These are phyloP conservation scores for Urechis unicinctus DNA, from an alignment of 2,888 invertebrate genomes.

Conservation along the genomic window DNA sequence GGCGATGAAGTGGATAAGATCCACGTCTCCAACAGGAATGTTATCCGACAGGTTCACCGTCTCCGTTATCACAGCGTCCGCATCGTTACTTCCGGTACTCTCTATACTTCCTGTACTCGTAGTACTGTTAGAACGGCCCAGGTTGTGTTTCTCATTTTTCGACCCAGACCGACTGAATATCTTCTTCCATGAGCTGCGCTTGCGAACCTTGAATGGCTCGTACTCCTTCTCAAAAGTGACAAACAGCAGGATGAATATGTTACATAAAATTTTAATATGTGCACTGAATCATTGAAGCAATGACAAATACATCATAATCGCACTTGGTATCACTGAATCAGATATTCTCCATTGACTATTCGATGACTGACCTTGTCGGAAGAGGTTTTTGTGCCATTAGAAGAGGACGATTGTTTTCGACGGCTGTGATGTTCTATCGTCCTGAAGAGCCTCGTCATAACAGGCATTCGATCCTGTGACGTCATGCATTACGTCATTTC, in stretches of 20 bases:
- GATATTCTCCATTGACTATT: too few species aligned
- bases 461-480: slow-evolving; percentile 6
- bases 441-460: slow-evolving; percentile 18
- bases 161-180: slow-evolving; percentile 1
- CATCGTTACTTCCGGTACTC: neutral
- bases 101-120: neutral
- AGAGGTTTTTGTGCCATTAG: too few species aligned
- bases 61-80: neutral
- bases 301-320: too few species aligned
- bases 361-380: too few species aligned
- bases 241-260: too few species aligned
- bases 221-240: too few species aligned
- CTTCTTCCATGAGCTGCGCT: slow-evolving; percentile 10
- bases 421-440: slow-evolving; percentile 9
- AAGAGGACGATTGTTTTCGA: neutral
- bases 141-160: neutral
- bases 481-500: too few species aligned
- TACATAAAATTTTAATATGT: too few species aligned
- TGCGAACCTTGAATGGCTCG: too few species aligned
- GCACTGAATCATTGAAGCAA: too few species aligned
- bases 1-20: slow-evolving; percentile 22
- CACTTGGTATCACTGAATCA: too few species aligned
- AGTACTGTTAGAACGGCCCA: slow-evolving; percentile 1
- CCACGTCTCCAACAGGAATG: slow-evolving; percentile 18
- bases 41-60: slow-evolving; percentile 7